Conservation (phyloP, 1,140 invertebrate genomes). For the Scaptomyza montana region DNA sequence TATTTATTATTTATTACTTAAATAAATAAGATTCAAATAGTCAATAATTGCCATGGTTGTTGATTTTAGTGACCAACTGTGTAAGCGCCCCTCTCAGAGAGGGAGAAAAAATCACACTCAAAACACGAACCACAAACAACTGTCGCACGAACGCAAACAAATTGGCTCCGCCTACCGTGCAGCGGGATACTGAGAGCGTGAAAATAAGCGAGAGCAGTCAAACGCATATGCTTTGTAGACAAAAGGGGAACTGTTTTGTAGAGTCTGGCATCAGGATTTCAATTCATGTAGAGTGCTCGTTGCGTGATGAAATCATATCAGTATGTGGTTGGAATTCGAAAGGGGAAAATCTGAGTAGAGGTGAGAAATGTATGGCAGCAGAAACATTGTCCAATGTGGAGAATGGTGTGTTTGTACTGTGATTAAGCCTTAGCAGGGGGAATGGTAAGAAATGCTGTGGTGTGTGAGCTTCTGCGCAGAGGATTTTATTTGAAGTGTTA, state of each 20-base stretch:
- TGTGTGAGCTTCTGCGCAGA: background rate
- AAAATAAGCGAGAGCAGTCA: background rate
- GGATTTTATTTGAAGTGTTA: background rate
- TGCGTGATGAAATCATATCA: background rate
- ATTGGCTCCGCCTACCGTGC: conserved; percentile 46
- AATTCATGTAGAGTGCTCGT: background rate
- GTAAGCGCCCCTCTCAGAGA: conserved; percentile 15
- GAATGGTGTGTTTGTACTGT: conserved; percentile 3
- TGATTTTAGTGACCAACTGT: background rate
- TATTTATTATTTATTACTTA: background rate
- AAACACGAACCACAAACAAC: conserved; percentile 17
- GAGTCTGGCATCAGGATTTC: conserved; percentile 21
- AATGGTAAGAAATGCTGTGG: background rate
- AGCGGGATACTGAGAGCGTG: background rate
- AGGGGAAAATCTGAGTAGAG: conserved; percentile 16
- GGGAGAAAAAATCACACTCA: background rate
- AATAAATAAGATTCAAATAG: background rate
- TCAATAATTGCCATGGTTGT: background rate
- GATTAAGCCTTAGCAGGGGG: background rate
- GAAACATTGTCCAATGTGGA: conserved; percentile 10
- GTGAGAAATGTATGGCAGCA: background rate
- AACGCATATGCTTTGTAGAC: conserved; percentile 14
- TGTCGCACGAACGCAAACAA: background rate
- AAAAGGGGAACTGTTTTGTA: conserved; percentile 28
- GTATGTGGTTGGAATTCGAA: background rate